Evolutionary conservation across 2,797 vertebrate species (phyloP), one percentile per base, ranked within the genome.

Genomic region (Setipinna tenuifilis): DNA sequence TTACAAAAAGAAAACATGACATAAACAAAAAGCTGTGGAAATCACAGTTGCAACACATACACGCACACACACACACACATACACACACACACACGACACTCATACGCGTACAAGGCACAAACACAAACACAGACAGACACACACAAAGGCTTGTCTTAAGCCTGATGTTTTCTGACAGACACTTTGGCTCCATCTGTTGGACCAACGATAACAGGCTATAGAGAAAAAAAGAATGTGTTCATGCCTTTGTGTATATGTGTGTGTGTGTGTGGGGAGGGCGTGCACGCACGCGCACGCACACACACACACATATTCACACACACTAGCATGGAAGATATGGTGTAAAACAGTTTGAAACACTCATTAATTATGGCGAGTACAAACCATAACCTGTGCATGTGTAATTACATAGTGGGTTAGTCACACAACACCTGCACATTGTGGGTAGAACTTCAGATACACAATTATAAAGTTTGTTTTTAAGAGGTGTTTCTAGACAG

Each of bases 271-370:
- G 83, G 85, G 85, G 10, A n/a, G 6, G 59, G 71, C 58, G 61
- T 23, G 81, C n/a, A 68, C 3, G 25, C 58, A 83, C 57, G 81
- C 57, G 87, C 48, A 57, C 71, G 71, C 85, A 80, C 57, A 71
- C 16, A 82, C 61, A 81, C 84, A 82, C 82, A 59, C 41, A 85
- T 81, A 82, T 84, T 85, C 61, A 84, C 84, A 84, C 58, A 62
- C 44, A 88, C 85, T 84, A 7, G 7, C 35, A 75, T 31, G 19
- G 19, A 21, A 78, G 9, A 78, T 44, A 35, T 0, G 6, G 31
- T 78, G 17, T 44, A 21, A 75, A 78, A 44, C 71, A 1, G 35
- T 78, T 78, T 78, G 16, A 78, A 78, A 78, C 19, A 44, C 35
- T 78, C n/a, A 25, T 31, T 78, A 44, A 41, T 10, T 41, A 78